These are phyloP conservation scores for Paradoxurus hermaphroditus DNA, from an alignment of 2,113 vertebrate genomes.

Conservation along the genomic window DNA sequence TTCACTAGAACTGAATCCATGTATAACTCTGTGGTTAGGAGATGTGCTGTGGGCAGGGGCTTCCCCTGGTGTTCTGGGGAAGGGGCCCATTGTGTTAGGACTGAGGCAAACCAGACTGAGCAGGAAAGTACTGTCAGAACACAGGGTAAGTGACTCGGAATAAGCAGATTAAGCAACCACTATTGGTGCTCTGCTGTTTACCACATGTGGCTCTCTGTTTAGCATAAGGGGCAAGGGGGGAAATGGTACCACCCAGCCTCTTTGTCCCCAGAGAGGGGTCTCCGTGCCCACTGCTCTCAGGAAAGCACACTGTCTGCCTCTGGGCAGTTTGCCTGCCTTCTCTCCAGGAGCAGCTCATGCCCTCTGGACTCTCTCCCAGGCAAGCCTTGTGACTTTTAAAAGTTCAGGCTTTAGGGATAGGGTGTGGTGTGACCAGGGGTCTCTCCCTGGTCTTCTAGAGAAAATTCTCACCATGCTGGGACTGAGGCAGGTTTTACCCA, in stretches of 20 bases:
- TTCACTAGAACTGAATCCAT: background rate
- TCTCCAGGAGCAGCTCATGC: too few species aligned
- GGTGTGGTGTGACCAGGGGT: too few species aligned
- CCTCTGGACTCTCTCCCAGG: too few species aligned
- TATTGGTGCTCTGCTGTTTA: background rate
- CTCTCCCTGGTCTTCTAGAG: too few species aligned
- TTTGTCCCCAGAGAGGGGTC: background rate
- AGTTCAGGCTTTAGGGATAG: too few species aligned
- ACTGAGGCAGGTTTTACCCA: too few species aligned
- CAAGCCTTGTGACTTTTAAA: too few species aligned
- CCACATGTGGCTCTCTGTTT: background rate
- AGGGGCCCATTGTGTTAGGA: background rate
- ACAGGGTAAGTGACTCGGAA: background rate
- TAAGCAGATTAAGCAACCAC: background rate
- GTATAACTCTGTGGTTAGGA: background rate
- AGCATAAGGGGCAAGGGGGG: background rate
- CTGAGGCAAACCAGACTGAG: background rate
- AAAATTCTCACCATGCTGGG: too few species aligned
- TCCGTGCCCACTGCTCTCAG: background rate
- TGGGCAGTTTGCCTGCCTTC: too few species aligned
- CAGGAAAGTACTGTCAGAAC: background rate
- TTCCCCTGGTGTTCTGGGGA: background rate
- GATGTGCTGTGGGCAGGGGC: background rate
- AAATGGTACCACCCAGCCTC: background rate
- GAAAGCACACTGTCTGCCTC: too few species aligned